Base-by-base conservation (phyloP, 2,888 invertebrate genomes). In the Thymelicus acteon region DNA sequence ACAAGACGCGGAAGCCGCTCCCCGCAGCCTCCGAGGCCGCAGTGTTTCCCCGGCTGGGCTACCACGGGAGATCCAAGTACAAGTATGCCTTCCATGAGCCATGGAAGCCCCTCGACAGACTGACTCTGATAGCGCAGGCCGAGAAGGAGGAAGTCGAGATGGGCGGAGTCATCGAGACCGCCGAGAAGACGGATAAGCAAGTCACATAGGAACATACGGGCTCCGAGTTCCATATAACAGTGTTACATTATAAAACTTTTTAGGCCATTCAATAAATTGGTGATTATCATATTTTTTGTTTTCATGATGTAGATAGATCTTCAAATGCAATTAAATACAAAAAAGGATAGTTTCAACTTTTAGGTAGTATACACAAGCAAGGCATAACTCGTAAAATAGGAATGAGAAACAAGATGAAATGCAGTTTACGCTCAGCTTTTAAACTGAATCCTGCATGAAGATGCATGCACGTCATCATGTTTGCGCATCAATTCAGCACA, bases 21-120 rank as follows among this genome's bases (percentile, higher is more conserved):
- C 72, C 75, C 7, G 61, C 65, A 6, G 60, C 74, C 10, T 66
- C 74, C 6, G 77, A 80, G 37, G 75, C 79, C 0, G 77, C 79
- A 0, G 76, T 78, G 1, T 60, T 85, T 24, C 85, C 88, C 0
- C 86, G 85, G 66, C 83, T 93, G 8, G 90, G 92, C 0, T 93
- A 92, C 73, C 93, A 93, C 64, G 93, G 93, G 0, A 85, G 75
- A 52, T 84, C 72, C 61, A 93, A 90, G 74, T 91, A 87, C 72
- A 92, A 90, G 72, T 92, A 85, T 72, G 93, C 93, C 0, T 93
- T 93, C 75, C 92, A 93, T 61, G 92, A 92, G 75, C 93, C 93
- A 0, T 93, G 93, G 92, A 88, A 82, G 57, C 93, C 93, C 0
- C 72, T 92, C 40, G 92, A 93, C 76, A 83, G 93, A 54, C 67